A percentile compares a stretch with the other conserved stretches of the same genome.
These are phyloP conservation scores for Oncorhynchus gorbuscha DNA, from an alignment of 2,113 vertebrate genomes.

Conservation along the genomic window DNA sequence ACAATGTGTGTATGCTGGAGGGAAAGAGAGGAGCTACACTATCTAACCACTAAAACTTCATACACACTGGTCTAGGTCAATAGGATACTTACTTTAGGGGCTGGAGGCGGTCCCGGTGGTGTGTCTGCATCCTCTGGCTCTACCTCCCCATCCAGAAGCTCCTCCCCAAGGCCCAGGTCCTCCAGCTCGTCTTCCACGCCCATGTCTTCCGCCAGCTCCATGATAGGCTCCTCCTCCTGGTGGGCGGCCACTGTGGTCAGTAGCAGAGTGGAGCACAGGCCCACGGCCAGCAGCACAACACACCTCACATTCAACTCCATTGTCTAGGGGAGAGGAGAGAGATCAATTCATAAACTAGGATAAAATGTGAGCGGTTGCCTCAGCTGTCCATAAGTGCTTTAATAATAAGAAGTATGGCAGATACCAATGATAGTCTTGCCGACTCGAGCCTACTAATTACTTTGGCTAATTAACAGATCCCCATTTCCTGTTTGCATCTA, in stretches of 20 bases:
- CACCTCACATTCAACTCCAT: constrained; percentile 85
- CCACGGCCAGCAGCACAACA: constrained; percentile 75
- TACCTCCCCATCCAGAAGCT: constrained; percentile 44
- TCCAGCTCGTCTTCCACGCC: constrained; percentile 84
- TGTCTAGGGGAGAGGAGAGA: constrained; percentile 64
- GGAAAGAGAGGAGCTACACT: too few relatives aligned
- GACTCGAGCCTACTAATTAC: too few relatives aligned
- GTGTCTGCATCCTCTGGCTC: constrained; percentile 43
- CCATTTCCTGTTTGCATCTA: too few relatives aligned
- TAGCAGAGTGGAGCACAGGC: constrained; percentile 55
- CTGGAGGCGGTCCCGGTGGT: constrained; percentile 60
- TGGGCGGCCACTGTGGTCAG: constrained; percentile 64
- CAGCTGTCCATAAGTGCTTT: too few relatives aligned
- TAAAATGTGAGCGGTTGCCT: too few relatives aligned
- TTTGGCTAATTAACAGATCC: too few relatives aligned
- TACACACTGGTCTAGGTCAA: too few relatives aligned
- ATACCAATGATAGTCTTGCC: too few relatives aligned
- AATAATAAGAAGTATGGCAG: too few relatives aligned
- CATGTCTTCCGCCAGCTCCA: constrained; percentile 58
- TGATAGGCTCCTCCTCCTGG: constrained; percentile 71
- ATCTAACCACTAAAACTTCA: too few relatives aligned
- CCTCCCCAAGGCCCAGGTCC: constrained; percentile 77
- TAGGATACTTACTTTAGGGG: constrained; percentile 81
- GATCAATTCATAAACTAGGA: neutral
- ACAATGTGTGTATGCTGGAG: too few relatives aligned